Evolutionary conservation across 2,888 invertebrate genomes (phyloP).

Genomic region (Alitta virens): DNA sequence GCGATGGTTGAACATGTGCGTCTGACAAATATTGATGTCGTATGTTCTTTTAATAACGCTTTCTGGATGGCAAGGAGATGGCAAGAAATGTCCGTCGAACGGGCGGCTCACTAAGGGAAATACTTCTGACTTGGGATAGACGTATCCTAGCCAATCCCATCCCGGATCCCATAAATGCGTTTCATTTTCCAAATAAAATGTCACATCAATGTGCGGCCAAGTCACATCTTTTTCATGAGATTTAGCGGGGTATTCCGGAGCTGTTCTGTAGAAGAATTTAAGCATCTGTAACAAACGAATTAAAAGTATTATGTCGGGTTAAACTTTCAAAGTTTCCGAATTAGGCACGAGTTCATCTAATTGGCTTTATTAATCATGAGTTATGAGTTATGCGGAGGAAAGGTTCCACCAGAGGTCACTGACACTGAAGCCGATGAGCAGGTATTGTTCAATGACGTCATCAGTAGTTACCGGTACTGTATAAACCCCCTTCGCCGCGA

Average conservation of each 20-base stretch:
- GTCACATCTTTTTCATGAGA: constrained; percentile 6
- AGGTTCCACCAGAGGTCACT: too few relatives aligned
- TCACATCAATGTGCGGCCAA: constrained; percentile 41
- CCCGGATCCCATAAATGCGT: constrained; percentile 32
- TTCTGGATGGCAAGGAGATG: constrained; percentile 19
- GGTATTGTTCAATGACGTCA: too few relatives aligned
- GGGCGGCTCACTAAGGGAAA: constrained; percentile 29
- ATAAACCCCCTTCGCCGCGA: too few relatives aligned
- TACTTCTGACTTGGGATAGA: constrained; percentile 19
- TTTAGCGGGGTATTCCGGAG: too few relatives aligned
- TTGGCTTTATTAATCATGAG: too few relatives aligned
- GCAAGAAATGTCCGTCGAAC: constrained; percentile 22
- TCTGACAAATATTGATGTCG: constrained; percentile 4
- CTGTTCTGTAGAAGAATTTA: constrained; percentile 21
- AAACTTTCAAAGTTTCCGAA: too few relatives aligned
- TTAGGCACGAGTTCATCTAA: too few relatives aligned
- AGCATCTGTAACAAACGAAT: constrained; percentile 22
- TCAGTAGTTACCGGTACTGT: too few relatives aligned
- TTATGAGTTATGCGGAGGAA: too few relatives aligned
- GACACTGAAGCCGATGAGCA: too few relatives aligned
- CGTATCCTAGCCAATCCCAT: constrained; percentile 1
- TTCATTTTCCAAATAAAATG: constrained; percentile 36
- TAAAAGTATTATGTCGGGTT: too few relatives aligned
- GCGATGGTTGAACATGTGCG: constrained; percentile 8
- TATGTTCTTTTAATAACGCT: constrained; percentile 11